Evolutionary conservation across 2,113 vertebrate species (phyloP), one percentile per base, ranked within the genome.

Genomic region (Climacteris rufus): DNA sequence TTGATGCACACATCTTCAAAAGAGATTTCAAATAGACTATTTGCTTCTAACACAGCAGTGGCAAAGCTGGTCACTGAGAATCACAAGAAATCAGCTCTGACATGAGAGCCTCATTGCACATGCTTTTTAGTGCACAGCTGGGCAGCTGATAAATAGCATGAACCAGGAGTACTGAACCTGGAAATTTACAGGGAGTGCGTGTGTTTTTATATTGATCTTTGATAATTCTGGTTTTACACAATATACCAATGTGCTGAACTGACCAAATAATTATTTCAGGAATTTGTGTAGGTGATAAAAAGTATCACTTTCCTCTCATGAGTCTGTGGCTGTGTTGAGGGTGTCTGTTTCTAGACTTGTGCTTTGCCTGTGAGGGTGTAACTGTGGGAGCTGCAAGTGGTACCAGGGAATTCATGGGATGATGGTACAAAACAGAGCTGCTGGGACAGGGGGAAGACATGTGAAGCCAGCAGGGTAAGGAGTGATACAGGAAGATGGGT

Each of bases 21-120:
- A 44, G n/a, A 39, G 3, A 1, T 52, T 80, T 30, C 24, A 56
- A 24, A 44, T 6, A 75, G 31, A 25, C 39, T 19, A 37, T 6
- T 7, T 42, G 33, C 31, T 87, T 28, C 37, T 49, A 52, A 21
- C 22, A n/a, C 7, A 16, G 20, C 1, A 15, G 16, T 76, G 27
- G 33, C 49, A 52, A 56, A 70, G 9, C 22, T 63, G 35, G 35
- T 61, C 7, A 4, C 59, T 70, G 35, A 47, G 35, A 81, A 66
- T 60, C 27, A 31, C 3, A 1, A 19, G 27, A 35, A 78, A 81
- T 66, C n/a, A 66, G 13, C 30, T 49, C 42, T 72, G 54, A 65
- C 1, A 1, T 0, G 10, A 52, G n/a, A 45, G 23, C 52, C 27
- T 86, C 45, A 35, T 12, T 2, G 1, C 2, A 3, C 27, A 8